Percentiles rank a stretch among this genome's conserved stretches.
Evolutionary conservation across 1,140 invertebrate species (phyloP).

Genomic region (Drosophila pachea): DNA sequence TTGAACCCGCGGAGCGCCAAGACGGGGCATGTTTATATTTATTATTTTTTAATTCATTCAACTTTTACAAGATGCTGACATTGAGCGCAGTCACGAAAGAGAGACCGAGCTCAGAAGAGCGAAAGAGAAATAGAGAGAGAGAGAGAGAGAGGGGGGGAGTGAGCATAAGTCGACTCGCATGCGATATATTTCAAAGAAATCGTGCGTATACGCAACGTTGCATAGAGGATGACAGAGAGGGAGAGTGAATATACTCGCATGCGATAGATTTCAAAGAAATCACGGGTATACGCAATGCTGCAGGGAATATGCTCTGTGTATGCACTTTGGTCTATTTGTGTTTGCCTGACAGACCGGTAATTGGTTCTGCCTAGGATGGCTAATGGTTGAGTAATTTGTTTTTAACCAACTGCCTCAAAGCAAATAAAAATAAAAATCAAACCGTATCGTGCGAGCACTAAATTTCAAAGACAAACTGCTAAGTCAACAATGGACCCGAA

Average conservation of each 20-base stretch:
- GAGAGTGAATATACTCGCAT: slow-evolving; percentile 24
- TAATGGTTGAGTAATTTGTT: slow-evolving; percentile 51
- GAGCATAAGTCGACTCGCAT: neutral
- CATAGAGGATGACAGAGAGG: neutral
- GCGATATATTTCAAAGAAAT: slow-evolving; percentile 4
- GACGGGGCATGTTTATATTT: slow-evolving; percentile 18
- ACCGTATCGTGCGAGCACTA: slow-evolving; percentile 18
- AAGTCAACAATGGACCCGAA: slow-evolving; percentile 12
- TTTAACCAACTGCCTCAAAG: slow-evolving; percentile 17
- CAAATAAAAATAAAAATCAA: neutral
- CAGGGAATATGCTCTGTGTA: neutral
- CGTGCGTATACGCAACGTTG: slow-evolving; percentile 58
- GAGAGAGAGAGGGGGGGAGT: neutral
- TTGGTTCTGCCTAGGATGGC: slow-evolving; percentile 48
- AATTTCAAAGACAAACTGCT: slow-evolving; percentile 36
- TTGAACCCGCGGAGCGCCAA: slow-evolving; percentile 62
- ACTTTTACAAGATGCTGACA: slow-evolving; percentile 65
- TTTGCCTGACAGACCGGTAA: slow-evolving; percentile 47
- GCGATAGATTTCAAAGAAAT: slow-evolving; percentile 40
- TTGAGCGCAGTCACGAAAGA: slow-evolving; percentile 29
- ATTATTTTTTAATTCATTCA: slow-evolving; percentile 62
- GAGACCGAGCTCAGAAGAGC: neutral
- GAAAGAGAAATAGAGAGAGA: neutral
- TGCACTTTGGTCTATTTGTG: slow-evolving; percentile 5
- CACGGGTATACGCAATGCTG: slow-evolving; percentile 57